Evolutionary conservation across 2,113 vertebrate genomes (phyloP).

Genomic region (Pelecanus crispus): DNA sequence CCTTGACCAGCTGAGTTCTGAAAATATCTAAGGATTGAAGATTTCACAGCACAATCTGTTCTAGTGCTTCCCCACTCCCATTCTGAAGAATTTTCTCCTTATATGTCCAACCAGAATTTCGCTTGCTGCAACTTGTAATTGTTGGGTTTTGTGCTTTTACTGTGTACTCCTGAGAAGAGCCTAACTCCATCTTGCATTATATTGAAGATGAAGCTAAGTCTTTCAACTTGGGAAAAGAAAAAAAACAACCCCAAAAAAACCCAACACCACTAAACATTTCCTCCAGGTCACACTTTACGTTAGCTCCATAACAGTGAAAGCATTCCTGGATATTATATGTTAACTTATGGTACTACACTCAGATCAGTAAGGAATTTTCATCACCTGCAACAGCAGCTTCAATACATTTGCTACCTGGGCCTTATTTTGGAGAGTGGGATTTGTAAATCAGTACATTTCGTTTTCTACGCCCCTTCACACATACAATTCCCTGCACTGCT

Average conservation of each 20-base stretch:
- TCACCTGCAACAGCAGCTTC: neutral
- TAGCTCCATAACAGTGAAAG: neutral
- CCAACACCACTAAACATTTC: neutral
- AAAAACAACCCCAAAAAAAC: neutral
- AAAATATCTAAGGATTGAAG: neutral
- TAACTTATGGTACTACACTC: neutral
- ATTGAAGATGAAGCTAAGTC: neutral
- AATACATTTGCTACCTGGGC: neutral
- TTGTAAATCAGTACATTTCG: rapidly evolving
- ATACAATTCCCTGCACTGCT: too few relatives aligned
- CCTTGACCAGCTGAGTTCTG: neutral
- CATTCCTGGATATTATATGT: neutral
- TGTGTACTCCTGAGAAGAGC: neutral
- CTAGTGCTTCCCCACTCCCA: neutral
- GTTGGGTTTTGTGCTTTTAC: neutral
- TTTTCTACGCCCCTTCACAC: neutral
- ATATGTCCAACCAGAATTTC: rapidly evolving
- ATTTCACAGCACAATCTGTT: neutral
- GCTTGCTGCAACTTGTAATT: neutral
- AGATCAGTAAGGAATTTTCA: neutral
- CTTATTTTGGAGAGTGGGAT: neutral
- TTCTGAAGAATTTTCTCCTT: neutral
- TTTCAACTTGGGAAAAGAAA: neutral
- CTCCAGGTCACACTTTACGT: neutral
- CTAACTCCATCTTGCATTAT: neutral